Conservation (phyloP, 1,140 invertebrate species). For the Physella acuta region DNA sequence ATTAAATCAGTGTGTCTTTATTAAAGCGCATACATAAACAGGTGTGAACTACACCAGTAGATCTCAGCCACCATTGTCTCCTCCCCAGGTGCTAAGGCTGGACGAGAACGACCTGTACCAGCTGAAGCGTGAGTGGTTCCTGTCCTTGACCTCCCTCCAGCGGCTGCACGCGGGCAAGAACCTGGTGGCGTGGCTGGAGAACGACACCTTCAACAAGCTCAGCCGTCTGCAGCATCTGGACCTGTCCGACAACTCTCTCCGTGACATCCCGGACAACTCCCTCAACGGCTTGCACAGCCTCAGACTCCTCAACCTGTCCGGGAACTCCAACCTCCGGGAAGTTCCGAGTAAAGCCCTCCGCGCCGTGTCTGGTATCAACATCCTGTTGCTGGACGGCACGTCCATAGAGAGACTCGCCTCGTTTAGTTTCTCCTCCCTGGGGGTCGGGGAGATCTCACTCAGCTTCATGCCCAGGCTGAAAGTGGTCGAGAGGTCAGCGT, state of each 20-base stretch:
- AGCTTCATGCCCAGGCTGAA: constrained; percentile 54
- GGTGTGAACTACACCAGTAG: no score
- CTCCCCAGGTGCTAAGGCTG: constrained; percentile 37
- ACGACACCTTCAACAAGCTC: constrained; percentile 39
- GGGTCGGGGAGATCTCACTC: constrained; percentile 51
- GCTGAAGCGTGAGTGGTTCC: constrained; percentile 44
- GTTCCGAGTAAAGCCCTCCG: constrained; percentile 32
- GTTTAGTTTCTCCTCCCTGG: constrained; percentile 52
- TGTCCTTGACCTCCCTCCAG: constrained; percentile 39
- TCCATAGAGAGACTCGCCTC: constrained; percentile 44
- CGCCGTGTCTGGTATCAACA: constrained; percentile 37
- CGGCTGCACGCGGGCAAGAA: constrained; percentile 45
- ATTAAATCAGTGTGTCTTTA: not conserved
- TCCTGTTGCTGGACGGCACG: constrained; percentile 49
- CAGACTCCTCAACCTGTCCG: constrained; percentile 41
- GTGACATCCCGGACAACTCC: constrained; percentile 32
- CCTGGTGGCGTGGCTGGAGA: constrained; percentile 35
- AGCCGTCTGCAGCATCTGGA: constrained; percentile 42
- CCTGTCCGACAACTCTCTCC: constrained; percentile 43
- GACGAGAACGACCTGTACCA: constrained; percentile 41
- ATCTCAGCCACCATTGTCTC: no score
- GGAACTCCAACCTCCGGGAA: constrained; percentile 36
- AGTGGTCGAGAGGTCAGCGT: constrained; percentile 57
- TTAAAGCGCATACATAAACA: no score
- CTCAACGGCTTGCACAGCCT: constrained; percentile 42